Evolutionary conservation across 92 coral and sea anemone genomes (phyloP).

Genomic region (Umimayanthus kanabou): DNA sequence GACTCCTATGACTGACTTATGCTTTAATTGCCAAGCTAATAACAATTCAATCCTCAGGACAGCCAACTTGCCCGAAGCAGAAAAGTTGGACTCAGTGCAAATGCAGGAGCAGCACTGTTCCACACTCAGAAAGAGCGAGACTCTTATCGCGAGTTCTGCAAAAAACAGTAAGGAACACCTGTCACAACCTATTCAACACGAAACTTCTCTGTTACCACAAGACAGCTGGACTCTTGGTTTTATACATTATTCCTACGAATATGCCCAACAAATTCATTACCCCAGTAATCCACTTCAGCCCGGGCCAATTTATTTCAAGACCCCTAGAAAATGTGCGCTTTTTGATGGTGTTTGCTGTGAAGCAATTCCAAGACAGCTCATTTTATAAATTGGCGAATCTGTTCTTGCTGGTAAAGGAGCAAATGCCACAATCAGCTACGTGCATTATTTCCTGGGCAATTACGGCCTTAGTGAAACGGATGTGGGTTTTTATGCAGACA

Average conservation of each 20-base stretch:
- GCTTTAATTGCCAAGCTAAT: constrained; percentile 28
- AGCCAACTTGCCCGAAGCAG: constrained; percentile 18
- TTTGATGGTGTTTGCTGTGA: constrained; percentile 45
- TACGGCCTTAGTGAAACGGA: too few species aligned
- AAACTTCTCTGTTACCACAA: too few species aligned
- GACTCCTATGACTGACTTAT: constrained; percentile 16
- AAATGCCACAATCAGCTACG: too few species aligned
- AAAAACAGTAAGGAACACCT: neutral
- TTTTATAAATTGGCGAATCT: neutral
- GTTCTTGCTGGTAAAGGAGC: too few species aligned
- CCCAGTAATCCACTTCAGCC: constrained; percentile 60
- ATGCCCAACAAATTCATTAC: constrained; percentile 41
- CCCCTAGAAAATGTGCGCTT: constrained; percentile 40
- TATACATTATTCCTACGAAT: constrained; percentile 43
- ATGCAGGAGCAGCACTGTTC: constrained; percentile 9
- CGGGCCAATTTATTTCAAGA: constrained; percentile 57
- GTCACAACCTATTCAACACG: neutral
- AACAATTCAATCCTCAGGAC: neutral
- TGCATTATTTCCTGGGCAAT: too few species aligned
- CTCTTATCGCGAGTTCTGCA: neutral
- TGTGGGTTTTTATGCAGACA: too few species aligned
- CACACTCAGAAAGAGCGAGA: constrained; percentile 4
- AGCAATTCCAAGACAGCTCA: constrained; percentile 44
- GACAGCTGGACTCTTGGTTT: neutral
- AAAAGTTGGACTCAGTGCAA: neutral